phyloP scores from a whole-genome alignment of 2,888 invertebrate genomes.

The Leistus spinibarbis region DNA sequence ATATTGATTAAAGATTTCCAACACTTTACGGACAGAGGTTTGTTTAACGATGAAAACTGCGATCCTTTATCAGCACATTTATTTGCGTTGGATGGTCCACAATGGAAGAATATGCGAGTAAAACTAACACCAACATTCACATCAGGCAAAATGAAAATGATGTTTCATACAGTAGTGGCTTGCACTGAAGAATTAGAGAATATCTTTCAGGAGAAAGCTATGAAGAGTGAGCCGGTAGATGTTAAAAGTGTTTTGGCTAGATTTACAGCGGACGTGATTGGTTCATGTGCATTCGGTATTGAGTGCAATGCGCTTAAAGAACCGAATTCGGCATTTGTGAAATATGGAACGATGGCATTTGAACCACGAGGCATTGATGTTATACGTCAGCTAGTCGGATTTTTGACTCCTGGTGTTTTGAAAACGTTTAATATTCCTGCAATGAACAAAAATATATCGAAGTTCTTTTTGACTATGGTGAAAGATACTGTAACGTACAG shows the following conservation, averaged over 20 bases:
- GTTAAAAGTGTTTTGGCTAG: slow-evolving; percentile 60
- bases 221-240: slow-evolving; percentile 48
- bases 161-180: slow-evolving; percentile 65
- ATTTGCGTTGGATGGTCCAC: slow-evolving; percentile 60
- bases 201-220: slow-evolving; percentile 54
- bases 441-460: slow-evolving; percentile 44
- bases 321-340: slow-evolving; percentile 59
- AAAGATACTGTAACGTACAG: slow-evolving; percentile 57
- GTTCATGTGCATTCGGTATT: slow-evolving; percentile 65
- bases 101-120: slow-evolving; percentile 65
- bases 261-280: slow-evolving; percentile 65
- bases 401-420: slow-evolving; percentile 43
- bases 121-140: slow-evolving; percentile 71
- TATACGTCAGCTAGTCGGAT: slow-evolving; percentile 28
- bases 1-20: slow-evolving; percentile 17
- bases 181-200: slow-evolving; percentile 60
- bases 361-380: slow-evolving; percentile 21
- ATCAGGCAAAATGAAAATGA: slow-evolving; percentile 68
- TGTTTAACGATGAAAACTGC: slow-evolving; percentile 10
- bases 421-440: slow-evolving; percentile 43
- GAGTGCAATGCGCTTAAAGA: slow-evolving; percentile 63
- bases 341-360: slow-evolving; percentile 42
- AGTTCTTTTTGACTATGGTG: slow-evolving; percentile 58
- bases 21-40: slow-evolving; percentile 23
- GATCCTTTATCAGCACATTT: slow-evolving; percentile 63